Evolutionary conservation across 2,888 invertebrate species (phyloP).

Genomic region (Epicampocera succincta): DNA sequence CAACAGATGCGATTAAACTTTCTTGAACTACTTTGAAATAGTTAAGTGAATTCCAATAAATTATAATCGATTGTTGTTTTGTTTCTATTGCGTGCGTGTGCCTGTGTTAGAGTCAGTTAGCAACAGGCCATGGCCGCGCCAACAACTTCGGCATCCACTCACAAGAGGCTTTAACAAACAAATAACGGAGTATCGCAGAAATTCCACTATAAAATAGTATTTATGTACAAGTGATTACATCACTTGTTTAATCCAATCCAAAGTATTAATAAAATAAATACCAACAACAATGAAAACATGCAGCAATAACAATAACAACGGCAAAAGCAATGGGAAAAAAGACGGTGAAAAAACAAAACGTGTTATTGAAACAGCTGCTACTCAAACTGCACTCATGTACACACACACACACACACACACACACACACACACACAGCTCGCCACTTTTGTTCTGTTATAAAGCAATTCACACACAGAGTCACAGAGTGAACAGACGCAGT

Average conservation of each 20-base stretch:
- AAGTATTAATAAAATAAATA: slow-evolving; percentile 43
- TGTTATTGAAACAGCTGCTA: slow-evolving; percentile 68
- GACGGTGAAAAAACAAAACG: slow-evolving; percentile 42
- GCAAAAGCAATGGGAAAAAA: slow-evolving; percentile 26
- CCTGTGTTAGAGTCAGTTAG: slow-evolving; percentile 27
- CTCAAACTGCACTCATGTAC: slow-evolving; percentile 14
- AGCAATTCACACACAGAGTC: slow-evolving; percentile 20
- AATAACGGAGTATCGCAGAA: slow-evolving; percentile 67
- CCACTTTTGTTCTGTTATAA: slow-evolving; percentile 43
- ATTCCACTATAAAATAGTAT: slow-evolving; percentile 68
- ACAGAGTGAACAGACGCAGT: background rate
- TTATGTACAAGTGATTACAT: slow-evolving; percentile 68
- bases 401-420: background rate
- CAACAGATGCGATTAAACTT: slow-evolving; percentile 66
- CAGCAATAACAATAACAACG: slow-evolving; percentile 48
- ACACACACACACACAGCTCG: slow-evolving; percentile 6
- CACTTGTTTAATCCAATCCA: slow-evolving; percentile 59
- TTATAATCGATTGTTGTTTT: slow-evolving; percentile 66
- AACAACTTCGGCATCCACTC: slow-evolving; percentile 33
- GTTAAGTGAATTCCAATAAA: slow-evolving; percentile 67
- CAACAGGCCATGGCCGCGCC: slow-evolving; percentile 27
- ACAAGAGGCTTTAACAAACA: slow-evolving; percentile 49
- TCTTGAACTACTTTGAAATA: slow-evolving; percentile 64
- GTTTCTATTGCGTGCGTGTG: slow-evolving; percentile 21
- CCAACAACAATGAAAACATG: slow-evolving; percentile 2